Base-by-base conservation (phyloP, 2,888 invertebrate species). In the Ecliptopera silaceata region DNA sequence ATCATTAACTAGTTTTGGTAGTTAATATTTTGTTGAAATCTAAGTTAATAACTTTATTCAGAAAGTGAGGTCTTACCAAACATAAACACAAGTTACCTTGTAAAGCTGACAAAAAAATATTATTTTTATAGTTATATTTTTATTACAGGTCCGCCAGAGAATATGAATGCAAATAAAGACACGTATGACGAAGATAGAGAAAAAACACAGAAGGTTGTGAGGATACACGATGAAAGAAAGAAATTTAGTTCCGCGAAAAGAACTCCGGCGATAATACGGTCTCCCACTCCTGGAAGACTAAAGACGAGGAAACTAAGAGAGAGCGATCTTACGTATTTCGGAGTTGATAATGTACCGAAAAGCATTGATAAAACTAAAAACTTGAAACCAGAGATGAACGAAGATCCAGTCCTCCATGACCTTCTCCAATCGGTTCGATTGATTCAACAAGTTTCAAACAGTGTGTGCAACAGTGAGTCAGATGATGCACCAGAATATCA, bases 281-380 rank as follows among this genome's bases (percentile, higher is more conserved):
- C 88, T 10, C 80, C 85, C 5, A 71, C 70, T 17, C 73, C 73
- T 55, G 69, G 64, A 18, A 82, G 76, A 64, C 65, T 79, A 11
- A 86, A 83, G 72, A 80, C 86, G 4, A 83, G 94, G 63, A 90
- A 93, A 75, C 79, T 94, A 38, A 86, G 92, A 58, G 92, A 93
- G 41, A 93, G 92, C 62, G 94, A 94, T 69, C 81, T 94, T 43
- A 92, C 93, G 57, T 94, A 92, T 71, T 94, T 94, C 68, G 94
- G 94, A 22, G 70, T 87, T 13, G 71, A 75, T 44, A 74, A 76
- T 36, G 55, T 64, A 36, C 49, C 49, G 12, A 66, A 46, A 45
- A 68, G 63, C 57, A 49, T 54, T n/a, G 63, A 59, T n/a, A 68
- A 64, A 47, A 59, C 65, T 32, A 64, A 62, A 18, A 36, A 38